Evolutionary conservation across 2,797 vertebrate genomes (phyloP).

Genomic region (Sebastes hubbsi): DNA sequence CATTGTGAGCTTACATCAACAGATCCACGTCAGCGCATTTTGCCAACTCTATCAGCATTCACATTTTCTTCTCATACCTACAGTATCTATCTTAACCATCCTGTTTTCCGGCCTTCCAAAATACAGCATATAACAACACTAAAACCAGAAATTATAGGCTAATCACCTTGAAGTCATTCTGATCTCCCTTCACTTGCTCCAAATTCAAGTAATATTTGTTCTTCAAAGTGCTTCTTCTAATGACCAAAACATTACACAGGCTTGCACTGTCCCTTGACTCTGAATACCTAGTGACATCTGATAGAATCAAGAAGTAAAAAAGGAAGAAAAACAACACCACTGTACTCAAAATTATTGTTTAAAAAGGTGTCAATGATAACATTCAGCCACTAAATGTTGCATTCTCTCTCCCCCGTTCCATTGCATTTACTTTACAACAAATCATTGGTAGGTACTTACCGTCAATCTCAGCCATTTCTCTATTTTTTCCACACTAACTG

Average conservation of each 20-base stretch:
- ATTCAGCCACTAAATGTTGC: too few species aligned
- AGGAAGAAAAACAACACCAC: background rate
- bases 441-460: too few species aligned
- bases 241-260: conserved; percentile 22
- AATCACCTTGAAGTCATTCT: background rate
- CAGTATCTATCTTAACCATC: background rate
- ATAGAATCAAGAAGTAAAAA: background rate
- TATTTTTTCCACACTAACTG: too few species aligned
- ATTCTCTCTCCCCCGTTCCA: too few species aligned
- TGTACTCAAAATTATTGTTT: background rate
- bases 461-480: too few species aligned
- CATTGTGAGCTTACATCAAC: conserved; percentile 26
- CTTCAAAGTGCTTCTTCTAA: background rate
- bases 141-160: background rate
- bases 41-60: conserved; percentile 10
- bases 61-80: background rate
- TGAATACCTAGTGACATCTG: background rate
- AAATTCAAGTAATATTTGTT: conserved; percentile 2
- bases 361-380: too few species aligned
- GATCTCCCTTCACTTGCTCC: background rate
- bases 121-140: background rate
- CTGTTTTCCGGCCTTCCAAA: background rate
- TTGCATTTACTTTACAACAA: too few species aligned
- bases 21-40: conserved; percentile 4
- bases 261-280: background rate